Conservation (phyloP, 2,113 vertebrate genomes). For the Paratilapia polleni region DNA sequence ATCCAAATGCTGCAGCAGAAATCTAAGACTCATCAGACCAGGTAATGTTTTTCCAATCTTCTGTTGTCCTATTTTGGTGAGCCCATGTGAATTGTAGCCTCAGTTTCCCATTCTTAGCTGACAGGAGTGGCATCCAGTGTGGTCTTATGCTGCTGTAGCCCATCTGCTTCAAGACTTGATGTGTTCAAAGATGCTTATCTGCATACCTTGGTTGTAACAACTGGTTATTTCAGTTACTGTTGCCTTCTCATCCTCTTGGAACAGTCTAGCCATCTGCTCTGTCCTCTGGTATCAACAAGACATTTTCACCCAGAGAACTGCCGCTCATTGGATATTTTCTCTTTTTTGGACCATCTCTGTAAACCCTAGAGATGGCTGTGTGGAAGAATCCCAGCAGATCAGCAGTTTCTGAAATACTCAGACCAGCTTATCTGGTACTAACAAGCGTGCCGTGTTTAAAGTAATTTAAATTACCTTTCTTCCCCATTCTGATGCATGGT, state of each 20-base stretch:
- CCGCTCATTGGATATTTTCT: neutral
- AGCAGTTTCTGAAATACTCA: neutral
- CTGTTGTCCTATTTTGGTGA: neutral
- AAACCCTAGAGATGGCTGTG: neutral
- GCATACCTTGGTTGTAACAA: neutral
- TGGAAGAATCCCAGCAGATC: neutral
- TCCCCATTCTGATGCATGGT: too few relatives aligned
- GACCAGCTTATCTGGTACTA: neutral
- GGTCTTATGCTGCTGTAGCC: neutral
- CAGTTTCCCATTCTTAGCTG: neutral
- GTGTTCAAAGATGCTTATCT: neutral
- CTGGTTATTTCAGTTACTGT: neutral
- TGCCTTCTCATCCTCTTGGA: neutral
- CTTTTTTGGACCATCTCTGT: too few relatives aligned
- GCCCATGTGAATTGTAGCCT: neutral
- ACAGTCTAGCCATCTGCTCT: too few relatives aligned
- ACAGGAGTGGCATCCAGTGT: neutral
- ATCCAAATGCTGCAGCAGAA: neutral
- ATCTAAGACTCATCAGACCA: neutral
- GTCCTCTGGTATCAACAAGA: neutral
- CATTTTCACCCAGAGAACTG: neutral
- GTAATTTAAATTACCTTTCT: too few relatives aligned
- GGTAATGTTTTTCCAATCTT: neutral
- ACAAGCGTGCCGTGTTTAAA: neutral
- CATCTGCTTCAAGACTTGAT: neutral